Evolutionary conservation across 2,888 invertebrate genomes (phyloP), one percentile per base, ranked within the genome.

Genomic region (Automeris io): DNA sequence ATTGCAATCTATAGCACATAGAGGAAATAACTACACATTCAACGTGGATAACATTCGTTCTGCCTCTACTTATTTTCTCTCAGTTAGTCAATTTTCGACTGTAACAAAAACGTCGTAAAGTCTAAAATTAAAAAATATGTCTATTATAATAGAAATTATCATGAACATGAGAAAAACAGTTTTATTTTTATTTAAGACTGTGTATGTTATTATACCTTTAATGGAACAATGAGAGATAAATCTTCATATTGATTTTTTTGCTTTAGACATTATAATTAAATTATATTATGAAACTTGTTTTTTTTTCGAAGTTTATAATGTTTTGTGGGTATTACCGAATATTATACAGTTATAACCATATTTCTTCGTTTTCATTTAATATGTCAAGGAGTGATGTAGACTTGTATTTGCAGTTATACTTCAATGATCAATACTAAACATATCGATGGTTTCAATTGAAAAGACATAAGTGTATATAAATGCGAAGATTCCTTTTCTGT

Each of bases 131-230:
- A 12, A 18, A 32, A n/a, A 9, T n/a, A 18, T 18, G 2, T n/a
- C 2, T 18, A 18, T 11, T n/a, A 12, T 36, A 33, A 16, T 16
- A 16, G 16, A 37, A 37, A 37, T 37, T 37, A 37, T 41, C 34
- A 31, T 24, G 31, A 5, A 19, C 19, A 34, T 41, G 37, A 41
- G 35, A 35, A 40, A 33, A 33, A 37, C 18, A 22, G 31, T 37
- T 31, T 37, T 37, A 31, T 22, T 37, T 26, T 16, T 26, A 8
- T 8, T 4, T 13, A 26, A 4, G 29, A 25, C 12, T 29, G 31
- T 23, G 9, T 37, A 22, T 11, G 29, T 16, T 37, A 31, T 37
- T 37, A 21, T 31, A 21, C 9, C 37, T 22, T 37, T 23, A 37
- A 37, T 29, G 31, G 22, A 37, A 35, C 35, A 24, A 31, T 32